Evolutionary conservation across 2,888 invertebrate species (phyloP).

Genomic region (Drosophila prolongata): DNA sequence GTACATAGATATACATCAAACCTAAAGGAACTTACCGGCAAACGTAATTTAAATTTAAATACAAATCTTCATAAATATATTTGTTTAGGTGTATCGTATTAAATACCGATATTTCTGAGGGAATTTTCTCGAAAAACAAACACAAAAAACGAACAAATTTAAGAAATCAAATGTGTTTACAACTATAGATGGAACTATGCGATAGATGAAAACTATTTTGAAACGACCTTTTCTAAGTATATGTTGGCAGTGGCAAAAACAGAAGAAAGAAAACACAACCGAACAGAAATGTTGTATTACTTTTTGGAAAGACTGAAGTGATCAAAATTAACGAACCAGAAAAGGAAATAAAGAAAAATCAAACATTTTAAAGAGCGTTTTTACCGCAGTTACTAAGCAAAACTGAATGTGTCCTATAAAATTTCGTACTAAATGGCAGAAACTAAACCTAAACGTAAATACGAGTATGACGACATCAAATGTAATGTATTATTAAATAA

Average conservation of each 20-base stretch:
- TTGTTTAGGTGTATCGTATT: conserved; percentile 54
- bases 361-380: conserved; percentile 46
- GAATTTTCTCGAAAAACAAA: conserved; percentile 43
- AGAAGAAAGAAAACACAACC: conserved; percentile 21
- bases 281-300: conserved; percentile 38
- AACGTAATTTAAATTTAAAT: conserved; percentile 44
- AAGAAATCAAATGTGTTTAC: conserved; percentile 28
- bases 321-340: conserved; percentile 62
- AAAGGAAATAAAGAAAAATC: conserved; percentile 16
- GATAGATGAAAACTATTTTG: conserved; percentile 54
- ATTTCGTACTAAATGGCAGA: conserved; percentile 61
- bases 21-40: conserved; percentile 30
- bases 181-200: conserved; percentile 54
- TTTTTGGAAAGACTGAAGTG: conserved; percentile 79
- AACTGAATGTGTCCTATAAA: conserved; percentile 71
- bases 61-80: conserved; percentile 32
- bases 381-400: conserved; percentile 56
- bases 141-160: conserved; percentile 5
- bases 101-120: conserved; percentile 55
- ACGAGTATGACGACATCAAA: conserved; percentile 48
- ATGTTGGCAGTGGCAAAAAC: conserved; percentile 17
- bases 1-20: conserved; percentile 45
- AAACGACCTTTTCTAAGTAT: conserved; percentile 33
- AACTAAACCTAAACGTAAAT: conserved; percentile 42
- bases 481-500: conserved; percentile 52